Evolutionary conservation across 1,140 invertebrate species (phyloP).

Genomic region (Helicoverpa zea): DNA sequence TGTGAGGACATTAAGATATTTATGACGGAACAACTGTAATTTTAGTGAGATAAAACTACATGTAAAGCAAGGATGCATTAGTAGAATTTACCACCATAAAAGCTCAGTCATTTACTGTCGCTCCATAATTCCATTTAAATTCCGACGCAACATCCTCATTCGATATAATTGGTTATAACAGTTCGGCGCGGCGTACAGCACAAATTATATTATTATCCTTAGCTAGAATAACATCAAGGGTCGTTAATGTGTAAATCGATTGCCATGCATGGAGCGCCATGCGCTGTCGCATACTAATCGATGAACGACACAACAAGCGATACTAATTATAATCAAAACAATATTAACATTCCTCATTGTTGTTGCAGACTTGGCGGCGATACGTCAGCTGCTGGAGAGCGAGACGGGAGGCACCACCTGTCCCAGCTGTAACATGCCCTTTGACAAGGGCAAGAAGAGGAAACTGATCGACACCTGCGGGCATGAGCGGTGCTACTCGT

Average conservation of each 20-base stretch:
- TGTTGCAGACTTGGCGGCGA: conserved; percentile 82
- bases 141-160: conserved; percentile 57
- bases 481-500: conserved; percentile 97
- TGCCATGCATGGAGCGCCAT: conserved; percentile 58
- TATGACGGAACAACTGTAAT: conserved; percentile 42
- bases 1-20: conserved; percentile 47
- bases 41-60: conserved; percentile 31
- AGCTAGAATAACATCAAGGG: conserved; percentile 58
- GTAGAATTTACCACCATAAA: conserved; percentile 44
- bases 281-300: conserved; percentile 58
- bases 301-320: conserved; percentile 37
- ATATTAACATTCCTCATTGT: conserved; percentile 43
- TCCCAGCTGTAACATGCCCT: conserved; percentile 96
- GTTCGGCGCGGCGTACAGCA: conserved; percentile 9
- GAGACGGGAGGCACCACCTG: conserved; percentile 89
- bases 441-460: conserved; percentile 97
- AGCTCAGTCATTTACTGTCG: conserved; percentile 48
- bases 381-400: conserved; percentile 82
- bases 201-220: conserved; percentile 46
- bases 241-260: conserved; percentile 68
- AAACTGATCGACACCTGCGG: conserved; percentile 97
- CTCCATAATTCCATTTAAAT: conserved; percentile 63
- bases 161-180: conserved; percentile 62
- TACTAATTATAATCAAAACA: conserved; percentile 44
- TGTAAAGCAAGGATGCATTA: conserved; percentile 28